A percentile compares a stretch with the other conserved stretches of the same genome.
These are phyloP conservation scores for Ormia ochracea DNA, from an alignment of 2,888 invertebrate species.

Conservation along the genomic window DNA sequence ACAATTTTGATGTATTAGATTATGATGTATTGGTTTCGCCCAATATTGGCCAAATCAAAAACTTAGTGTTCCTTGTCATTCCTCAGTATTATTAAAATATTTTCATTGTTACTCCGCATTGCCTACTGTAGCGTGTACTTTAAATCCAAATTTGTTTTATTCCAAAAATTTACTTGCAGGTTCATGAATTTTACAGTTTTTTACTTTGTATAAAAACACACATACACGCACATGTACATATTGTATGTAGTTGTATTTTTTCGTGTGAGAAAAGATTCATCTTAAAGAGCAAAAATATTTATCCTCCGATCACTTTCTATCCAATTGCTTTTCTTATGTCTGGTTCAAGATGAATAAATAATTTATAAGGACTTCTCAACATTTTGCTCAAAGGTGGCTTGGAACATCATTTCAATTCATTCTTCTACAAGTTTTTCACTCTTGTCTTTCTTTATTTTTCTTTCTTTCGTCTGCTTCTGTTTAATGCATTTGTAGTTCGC, in stretches of 20 bases:
- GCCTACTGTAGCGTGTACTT: not conserved
- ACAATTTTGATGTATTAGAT: too few relatives aligned
- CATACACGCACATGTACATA: too few relatives aligned
- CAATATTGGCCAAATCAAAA: too few relatives aligned
- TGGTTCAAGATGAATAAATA: constrained; percentile 24
- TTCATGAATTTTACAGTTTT: constrained; percentile 26
- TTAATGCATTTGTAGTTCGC: not conserved
- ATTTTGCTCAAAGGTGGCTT: constrained; percentile 57
- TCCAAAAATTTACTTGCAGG: constrained; percentile 6
- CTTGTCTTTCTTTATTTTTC: not conserved
- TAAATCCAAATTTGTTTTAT: not conserved
- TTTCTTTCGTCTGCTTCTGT: constrained; percentile 33
- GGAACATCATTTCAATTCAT: constrained; percentile 34
- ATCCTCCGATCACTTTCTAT: constrained; percentile 9
- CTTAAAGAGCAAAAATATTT: not conserved
- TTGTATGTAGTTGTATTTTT: too few relatives aligned
- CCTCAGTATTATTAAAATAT: too few relatives aligned
- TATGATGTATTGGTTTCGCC: too few relatives aligned
- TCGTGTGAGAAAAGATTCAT: constrained; percentile 49
- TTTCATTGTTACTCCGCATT: not conserved
- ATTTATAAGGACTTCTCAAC: constrained; percentile 15
- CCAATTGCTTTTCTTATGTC: constrained; percentile 23
- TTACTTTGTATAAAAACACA: constrained; percentile 4
- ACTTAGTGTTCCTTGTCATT: too few relatives aligned
- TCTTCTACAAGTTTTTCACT: constrained; percentile 11